phyloP scores from a whole-genome alignment of 2,797 vertebrate species.

The Schizopygopsis malacanthus region DNA sequence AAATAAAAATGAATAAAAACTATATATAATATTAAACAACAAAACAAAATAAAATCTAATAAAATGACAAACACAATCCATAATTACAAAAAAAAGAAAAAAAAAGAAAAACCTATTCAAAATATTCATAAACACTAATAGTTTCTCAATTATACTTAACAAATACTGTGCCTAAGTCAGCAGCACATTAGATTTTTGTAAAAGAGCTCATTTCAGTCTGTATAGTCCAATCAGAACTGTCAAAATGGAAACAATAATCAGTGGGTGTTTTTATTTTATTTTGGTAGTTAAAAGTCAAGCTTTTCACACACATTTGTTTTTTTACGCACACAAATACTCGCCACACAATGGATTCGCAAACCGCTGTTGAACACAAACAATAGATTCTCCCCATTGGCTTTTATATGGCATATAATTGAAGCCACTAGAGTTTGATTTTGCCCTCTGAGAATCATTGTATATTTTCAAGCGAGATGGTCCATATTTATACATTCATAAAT shows the following conservation, averaged over 20 bases:
- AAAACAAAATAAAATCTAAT: too few species aligned
- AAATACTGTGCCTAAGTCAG: background rate
- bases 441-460: conserved; percentile 26
- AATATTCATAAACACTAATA: background rate
- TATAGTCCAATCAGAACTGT: background rate
- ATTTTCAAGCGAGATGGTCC: conserved; percentile 30
- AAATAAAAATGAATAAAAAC: too few species aligned
- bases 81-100: background rate
- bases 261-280: conserved; percentile 11
- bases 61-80: too few species aligned
- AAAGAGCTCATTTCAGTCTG: background rate
- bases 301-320: background rate
- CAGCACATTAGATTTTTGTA: background rate
- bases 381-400: conserved; percentile 12
- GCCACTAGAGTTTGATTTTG: conserved; percentile 30
- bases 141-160: background rate
- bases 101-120: background rate
- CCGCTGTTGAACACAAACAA: conserved; percentile 16
- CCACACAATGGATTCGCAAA: background rate
- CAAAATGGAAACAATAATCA: conserved; percentile 2
- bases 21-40: too few species aligned
- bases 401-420: conserved; percentile 22
- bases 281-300: conserved; percentile 36
- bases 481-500: conserved; percentile 33
- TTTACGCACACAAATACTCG: background rate